These are phyloP conservation scores for Poeciliopsis gracilis DNA, from an alignment of 2,797 vertebrate genomes.

Conservation along the genomic window DNA sequence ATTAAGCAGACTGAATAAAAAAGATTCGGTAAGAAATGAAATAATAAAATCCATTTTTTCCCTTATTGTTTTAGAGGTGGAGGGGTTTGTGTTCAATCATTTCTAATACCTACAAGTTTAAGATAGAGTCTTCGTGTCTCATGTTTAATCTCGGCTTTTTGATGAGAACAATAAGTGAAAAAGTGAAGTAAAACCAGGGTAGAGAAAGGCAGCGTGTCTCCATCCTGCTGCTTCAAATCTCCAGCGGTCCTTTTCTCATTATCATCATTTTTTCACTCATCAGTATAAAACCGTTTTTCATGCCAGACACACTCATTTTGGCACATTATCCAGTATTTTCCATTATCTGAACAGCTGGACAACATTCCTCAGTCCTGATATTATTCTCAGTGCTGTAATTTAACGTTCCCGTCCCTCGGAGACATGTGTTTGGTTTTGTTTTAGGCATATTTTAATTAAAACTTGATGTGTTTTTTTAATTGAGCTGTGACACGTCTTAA, in stretches of 20 bases:
- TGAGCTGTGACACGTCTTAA: not conserved
- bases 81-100: not conserved
- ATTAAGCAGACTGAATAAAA: not conserved
- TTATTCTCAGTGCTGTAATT: slow-evolving; percentile 10
- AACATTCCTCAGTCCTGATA: slow-evolving; percentile 4
- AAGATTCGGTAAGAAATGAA: not conserved
- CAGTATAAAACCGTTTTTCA: slow-evolving; percentile 25
- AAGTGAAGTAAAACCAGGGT: not conserved
- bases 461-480: not conserved
- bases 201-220: not conserved
- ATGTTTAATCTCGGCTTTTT: not conserved
- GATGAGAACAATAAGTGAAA: not conserved
- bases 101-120: not conserved
- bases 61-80: not conserved
- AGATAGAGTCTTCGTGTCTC: not conserved
- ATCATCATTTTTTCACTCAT: not conserved
- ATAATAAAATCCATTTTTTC: not conserved
- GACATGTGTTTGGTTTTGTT: not conserved
- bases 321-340: slow-evolving; percentile 9
- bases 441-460: slow-evolving; percentile 1
- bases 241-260: not conserved
- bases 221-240: slow-evolving; percentile 1
- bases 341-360: slow-evolving; percentile 34
- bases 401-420: not conserved
- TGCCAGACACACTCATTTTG: slow-evolving; percentile 2